Evolutionary conservation across 2,888 invertebrate species (phyloP).

Genomic region (Ennomos erosarius): DNA sequence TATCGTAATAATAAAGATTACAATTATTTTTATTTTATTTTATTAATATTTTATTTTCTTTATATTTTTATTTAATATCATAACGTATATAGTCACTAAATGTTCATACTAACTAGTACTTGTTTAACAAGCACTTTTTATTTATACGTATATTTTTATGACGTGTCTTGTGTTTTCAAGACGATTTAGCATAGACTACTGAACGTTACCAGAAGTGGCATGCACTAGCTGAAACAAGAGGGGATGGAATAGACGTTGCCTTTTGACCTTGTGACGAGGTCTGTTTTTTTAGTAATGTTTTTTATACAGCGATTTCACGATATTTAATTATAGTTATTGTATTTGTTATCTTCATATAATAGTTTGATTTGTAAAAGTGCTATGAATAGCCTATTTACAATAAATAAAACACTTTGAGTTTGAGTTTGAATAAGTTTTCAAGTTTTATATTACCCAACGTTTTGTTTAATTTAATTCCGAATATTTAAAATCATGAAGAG

Average conservation of each 20-base stretch:
- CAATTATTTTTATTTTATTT: constrained; percentile 6
- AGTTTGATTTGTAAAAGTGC: too few relatives aligned
- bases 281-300: constrained; percentile 15
- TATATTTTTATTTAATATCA: not conserved
- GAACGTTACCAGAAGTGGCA: constrained; percentile 44
- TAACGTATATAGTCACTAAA: not conserved
- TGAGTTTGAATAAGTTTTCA: not conserved
- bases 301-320: not conserved
- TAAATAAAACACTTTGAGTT: too few relatives aligned
- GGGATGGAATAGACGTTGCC: constrained; percentile 30
- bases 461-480: not conserved
- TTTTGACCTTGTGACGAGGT: constrained; percentile 18
- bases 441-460: not conserved
- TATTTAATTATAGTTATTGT: not conserved
- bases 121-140: constrained; percentile 6
- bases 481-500: too few relatives aligned
- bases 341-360: not conserved
- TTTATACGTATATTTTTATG: constrained; percentile 2
- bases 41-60: not conserved
- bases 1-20: constrained; percentile 8
- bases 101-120: constrained; percentile 2
- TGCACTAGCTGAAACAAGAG: constrained; percentile 27
- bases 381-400: too few relatives aligned
- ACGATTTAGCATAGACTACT: constrained; percentile 48
- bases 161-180: constrained; percentile 37